phyloP scores from a whole-genome alignment of 2,113 vertebrate genomes.

The Boleophthalmus pectinirostris region DNA sequence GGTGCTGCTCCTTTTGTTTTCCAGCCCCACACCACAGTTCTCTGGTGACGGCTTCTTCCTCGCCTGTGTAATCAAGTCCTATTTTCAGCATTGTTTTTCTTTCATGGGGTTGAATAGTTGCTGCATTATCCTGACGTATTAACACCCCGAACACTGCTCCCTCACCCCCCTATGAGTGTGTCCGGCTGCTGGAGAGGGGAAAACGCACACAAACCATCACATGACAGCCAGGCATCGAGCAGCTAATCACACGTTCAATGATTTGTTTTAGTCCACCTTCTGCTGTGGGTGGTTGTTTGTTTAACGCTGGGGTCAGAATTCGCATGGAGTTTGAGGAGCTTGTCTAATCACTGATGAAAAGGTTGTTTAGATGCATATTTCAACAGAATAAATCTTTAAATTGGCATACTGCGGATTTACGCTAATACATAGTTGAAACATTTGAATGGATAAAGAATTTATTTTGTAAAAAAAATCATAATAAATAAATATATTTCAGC shows the following conservation, averaged over 20 bases:
- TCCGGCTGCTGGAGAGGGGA: conserved; percentile 16
- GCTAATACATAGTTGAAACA: too few relatives aligned
- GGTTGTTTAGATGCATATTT: background rate
- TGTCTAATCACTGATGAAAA: background rate
- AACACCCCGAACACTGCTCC: conserved; percentile 17
- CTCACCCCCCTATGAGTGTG: conserved; percentile 15
- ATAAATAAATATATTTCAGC: too few relatives aligned
- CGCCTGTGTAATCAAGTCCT: conserved; percentile 49
- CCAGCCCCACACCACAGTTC: conserved; percentile 19
- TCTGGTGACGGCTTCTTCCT: conserved; percentile 12
- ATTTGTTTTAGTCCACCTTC: conserved; percentile 29
- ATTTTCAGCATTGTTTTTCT: conserved; percentile 48
- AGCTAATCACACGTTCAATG: conserved; percentile 40
- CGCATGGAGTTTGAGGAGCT: background rate
- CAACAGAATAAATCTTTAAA: too few relatives aligned
- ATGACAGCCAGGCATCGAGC: conserved; percentile 10
- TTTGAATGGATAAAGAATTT: too few relatives aligned
- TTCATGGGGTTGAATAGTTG: conserved; percentile 36
- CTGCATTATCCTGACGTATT: background rate
- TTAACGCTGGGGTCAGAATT: background rate
- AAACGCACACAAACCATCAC: conserved; percentile 7
- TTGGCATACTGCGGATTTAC: too few relatives aligned
- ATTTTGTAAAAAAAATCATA: too few relatives aligned
- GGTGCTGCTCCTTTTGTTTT: conserved; percentile 12
- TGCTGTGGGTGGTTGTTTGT: background rate